These are phyloP conservation scores for Margaritifera margaritifera DNA, from an alignment of 2,888 invertebrate genomes.

Conservation along the genomic window DNA sequence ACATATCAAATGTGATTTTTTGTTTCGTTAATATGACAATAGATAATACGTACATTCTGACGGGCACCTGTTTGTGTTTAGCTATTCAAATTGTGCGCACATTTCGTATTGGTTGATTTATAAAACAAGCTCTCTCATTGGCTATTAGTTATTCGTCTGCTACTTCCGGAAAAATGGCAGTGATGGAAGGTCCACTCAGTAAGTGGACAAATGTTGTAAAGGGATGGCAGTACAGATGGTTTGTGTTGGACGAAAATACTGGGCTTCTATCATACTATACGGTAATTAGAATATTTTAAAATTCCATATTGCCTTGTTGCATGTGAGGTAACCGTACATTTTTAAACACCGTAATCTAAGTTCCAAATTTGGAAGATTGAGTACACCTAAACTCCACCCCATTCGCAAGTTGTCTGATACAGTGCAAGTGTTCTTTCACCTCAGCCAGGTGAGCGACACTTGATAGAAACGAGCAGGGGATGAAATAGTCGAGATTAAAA, in stretches of 20 bases:
- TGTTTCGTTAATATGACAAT: neutral
- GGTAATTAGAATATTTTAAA: slow-evolving; percentile 78
- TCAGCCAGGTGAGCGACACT: too few species aligned
- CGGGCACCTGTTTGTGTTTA: slow-evolving; percentile 9
- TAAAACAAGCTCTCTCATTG: slow-evolving; percentile 37
- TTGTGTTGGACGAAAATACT: slow-evolving; percentile 97
- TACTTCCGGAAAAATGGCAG: slow-evolving; percentile 51
- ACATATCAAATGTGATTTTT: neutral
- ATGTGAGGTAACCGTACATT: neutral
- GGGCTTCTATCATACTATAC: slow-evolving; percentile 98
- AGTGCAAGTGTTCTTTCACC: too few species aligned
- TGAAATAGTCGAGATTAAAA: too few species aligned
- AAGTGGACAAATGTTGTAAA: slow-evolving; percentile 98
- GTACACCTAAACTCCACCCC: too few species aligned
- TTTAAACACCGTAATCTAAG: too few species aligned
- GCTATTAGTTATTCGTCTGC: slow-evolving; percentile 15
- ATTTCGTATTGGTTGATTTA: slow-evolving; percentile 36
- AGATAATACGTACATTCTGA: neutral
- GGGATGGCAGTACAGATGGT: slow-evolving; percentile 99
- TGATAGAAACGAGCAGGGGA: too few species aligned
- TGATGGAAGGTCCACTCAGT: slow-evolving; percentile 93
- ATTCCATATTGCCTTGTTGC: neutral
- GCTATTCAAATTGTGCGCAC: slow-evolving; percentile 37
- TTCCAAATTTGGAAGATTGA: too few species aligned
- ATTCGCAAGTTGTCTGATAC: too few species aligned